Percentiles rank a stretch among this genome's conserved stretches.
Evolutionary conservation across 2,113 vertebrate species (phyloP).

Genomic region (Lynx canadensis): DNA sequence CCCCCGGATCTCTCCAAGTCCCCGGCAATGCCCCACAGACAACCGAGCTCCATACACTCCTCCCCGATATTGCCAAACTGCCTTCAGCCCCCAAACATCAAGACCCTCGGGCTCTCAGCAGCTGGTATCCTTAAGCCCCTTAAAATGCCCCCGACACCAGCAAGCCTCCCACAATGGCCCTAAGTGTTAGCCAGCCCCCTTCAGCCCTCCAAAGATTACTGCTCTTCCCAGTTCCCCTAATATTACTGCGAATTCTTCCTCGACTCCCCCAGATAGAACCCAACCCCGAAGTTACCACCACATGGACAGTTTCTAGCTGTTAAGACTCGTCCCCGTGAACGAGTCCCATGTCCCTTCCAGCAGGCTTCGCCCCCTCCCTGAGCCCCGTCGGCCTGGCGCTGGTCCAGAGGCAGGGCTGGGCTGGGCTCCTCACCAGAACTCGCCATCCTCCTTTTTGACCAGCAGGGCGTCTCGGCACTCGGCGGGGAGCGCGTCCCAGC

Average conservation of each 20-base stretch:
- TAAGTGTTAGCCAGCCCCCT: background rate
- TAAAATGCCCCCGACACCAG: background rate
- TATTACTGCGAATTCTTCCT: background rate
- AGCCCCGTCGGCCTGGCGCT: fast-evolving
- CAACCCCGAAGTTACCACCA: background rate
- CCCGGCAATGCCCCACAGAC: background rate
- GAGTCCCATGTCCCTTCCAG: background rate
- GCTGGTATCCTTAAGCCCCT: background rate
- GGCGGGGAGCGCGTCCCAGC: conserved; percentile 40
- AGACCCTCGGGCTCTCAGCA: background rate
- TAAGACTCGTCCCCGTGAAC: background rate
- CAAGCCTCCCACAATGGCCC: background rate
- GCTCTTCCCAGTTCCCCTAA: background rate
- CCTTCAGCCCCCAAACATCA: background rate
- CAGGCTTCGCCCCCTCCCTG: background rate
- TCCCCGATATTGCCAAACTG: background rate
- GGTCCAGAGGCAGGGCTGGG: background rate
- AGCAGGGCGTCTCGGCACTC: conserved; percentile 70
- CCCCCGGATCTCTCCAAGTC: background rate
- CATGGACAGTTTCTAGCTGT: background rate
- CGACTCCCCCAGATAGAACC: background rate
- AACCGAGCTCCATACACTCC: background rate
- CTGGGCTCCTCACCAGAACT: conserved; percentile 74
- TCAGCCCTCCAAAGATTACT: no score
- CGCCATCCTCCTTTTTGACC: conserved; percentile 75